Evolutionary conservation across 2,797 vertebrate genomes (phyloP), one percentile per base, ranked within the genome.

Genomic region (Falco naumanni): DNA sequence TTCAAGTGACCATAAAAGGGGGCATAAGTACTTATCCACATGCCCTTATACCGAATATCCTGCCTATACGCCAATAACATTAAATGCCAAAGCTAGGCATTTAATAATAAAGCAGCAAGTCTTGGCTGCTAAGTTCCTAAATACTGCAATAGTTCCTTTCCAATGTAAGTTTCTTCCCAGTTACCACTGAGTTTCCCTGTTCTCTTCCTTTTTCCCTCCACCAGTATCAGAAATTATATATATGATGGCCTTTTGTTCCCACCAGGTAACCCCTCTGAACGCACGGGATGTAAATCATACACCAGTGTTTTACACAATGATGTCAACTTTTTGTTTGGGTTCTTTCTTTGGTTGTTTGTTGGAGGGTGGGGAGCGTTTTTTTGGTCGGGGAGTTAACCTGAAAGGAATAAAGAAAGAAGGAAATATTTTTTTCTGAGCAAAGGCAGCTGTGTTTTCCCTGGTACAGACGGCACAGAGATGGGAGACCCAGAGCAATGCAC

Each of bases 51-150:
- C 22, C 5, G 6, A 15, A 12, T 11, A 16, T 13, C 63, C 68
- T 33, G 11, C 37, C 80, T 7, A 1, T 3, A 20, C 4, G 3
- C n/a, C n/a, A 10, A 0, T 0, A 15, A 15, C 37, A 2, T 0
- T 11, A 9, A 22, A 31, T 9, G 16, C 37, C 47, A 31, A 2
- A 1, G 26, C 89, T 29, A 26, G 11, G 20, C 17, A 28, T 28
- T 3, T 39, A 39, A 39, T 39, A 39, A 39, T 39, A 39, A 39
- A 39, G 37, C 37, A 39, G 37, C 37, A 39, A 39, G 34, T 5
- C 78, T 15, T 4, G 4, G 48, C 48, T 54, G 57, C 3, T 13
- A 19, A 15, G 14, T 3, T 57, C 87, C 78, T 13, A 34, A 51
- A 57, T 13, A 26, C n/a, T 16, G 15, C 69, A 60, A 41, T 1